Conservation (phyloP, 1,140 invertebrate genomes). For the Apis cerana region DNA sequence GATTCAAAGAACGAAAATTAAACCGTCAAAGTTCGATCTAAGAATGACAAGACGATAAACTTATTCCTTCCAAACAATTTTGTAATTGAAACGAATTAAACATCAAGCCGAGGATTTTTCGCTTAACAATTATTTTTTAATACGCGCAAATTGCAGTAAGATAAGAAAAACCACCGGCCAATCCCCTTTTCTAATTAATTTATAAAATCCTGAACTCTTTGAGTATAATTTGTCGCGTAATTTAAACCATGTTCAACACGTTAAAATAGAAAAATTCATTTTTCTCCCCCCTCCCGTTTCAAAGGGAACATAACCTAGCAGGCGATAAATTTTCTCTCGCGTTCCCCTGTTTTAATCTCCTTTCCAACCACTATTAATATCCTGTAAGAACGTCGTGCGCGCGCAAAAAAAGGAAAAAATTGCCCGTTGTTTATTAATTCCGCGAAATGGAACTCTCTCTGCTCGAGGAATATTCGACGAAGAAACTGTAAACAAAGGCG, state of each 20-base stretch:
- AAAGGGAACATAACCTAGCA: background rate
- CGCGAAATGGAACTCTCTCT: background rate
- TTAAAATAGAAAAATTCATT: conserved; percentile 25
- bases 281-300: background rate
- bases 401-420: background rate
- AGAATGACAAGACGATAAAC: too few species aligned
- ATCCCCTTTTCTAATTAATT: background rate
- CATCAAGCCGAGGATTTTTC: background rate
- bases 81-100: background rate
- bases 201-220: background rate
- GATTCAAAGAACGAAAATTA: too few species aligned
- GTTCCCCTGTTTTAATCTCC: background rate
- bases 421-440: background rate
- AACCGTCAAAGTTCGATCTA: too few species aligned
- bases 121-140: background rate
- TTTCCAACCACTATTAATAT: background rate
- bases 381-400: background rate
- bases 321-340: background rate
- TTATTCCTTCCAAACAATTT: background rate
- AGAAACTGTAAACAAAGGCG: background rate
- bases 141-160: background rate
- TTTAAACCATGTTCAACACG: background rate
- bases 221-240: background rate
- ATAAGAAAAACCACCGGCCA: background rate
- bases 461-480: background rate